Evolutionary conservation across 2,797 vertebrate species (phyloP).

Genomic region (Coluber constrictor): DNA sequence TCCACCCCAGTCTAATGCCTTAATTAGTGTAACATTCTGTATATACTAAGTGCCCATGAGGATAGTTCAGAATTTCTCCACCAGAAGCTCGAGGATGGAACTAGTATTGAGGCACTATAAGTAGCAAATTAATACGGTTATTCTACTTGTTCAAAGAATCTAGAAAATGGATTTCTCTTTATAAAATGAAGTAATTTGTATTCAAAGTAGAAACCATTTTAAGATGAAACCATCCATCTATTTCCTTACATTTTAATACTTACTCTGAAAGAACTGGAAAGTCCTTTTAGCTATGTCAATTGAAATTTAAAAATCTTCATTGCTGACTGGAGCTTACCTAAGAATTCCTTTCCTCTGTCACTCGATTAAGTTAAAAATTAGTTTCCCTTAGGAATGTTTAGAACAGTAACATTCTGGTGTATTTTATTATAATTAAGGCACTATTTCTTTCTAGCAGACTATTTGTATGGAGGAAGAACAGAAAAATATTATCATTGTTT

Average conservation of each 20-base stretch:
- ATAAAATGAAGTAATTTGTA: neutral
- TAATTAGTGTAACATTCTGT: neutral
- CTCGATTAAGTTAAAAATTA: conserved; percentile 26
- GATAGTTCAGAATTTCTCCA: neutral
- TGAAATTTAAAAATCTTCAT: neutral
- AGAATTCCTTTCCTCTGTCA: conserved; percentile 20
- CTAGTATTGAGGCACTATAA: neutral
- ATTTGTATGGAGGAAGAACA: neutral
- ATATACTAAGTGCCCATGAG: neutral
- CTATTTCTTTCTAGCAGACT: neutral
- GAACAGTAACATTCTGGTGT: neutral
- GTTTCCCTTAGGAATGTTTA: neutral
- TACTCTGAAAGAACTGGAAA: conserved; percentile 30
- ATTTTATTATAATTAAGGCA: neutral
- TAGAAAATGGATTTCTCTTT: conserved; percentile 16
- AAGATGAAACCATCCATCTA: conserved; percentile 6
- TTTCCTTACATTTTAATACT: neutral
- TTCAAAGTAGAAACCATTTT: conserved; percentile 13
- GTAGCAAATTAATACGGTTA: neutral
- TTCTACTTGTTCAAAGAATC: neutral
- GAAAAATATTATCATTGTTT: neutral
- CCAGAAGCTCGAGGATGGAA: neutral
- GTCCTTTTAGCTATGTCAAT: neutral
- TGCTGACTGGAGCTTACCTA: neutral
- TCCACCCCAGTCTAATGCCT: neutral